Evolutionary conservation across 2,797 vertebrate species (phyloP).

Genomic region (Enoplosus armatus): DNA sequence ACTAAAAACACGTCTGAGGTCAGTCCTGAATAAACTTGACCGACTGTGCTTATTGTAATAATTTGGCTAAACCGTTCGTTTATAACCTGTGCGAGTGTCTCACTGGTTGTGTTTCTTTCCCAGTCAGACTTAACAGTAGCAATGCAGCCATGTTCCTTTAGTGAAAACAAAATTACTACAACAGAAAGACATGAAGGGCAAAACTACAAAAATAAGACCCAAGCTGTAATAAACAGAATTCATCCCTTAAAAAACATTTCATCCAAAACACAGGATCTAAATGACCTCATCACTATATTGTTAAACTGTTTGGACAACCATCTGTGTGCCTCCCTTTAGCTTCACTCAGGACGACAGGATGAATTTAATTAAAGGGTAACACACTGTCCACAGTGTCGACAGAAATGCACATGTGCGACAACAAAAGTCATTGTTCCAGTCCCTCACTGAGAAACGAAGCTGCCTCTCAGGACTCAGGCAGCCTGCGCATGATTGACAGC

Average conservation of each 20-base stretch:
- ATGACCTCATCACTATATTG: conserved; percentile 26
- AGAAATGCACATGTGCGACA: conserved; percentile 75
- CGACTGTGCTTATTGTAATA: neutral
- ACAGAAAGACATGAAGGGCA: neutral
- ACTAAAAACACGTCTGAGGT: neutral
- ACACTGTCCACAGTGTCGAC: conserved; percentile 44
- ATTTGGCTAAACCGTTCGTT: neutral
- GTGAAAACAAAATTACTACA: neutral
- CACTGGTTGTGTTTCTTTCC: neutral
- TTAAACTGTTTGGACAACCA: conserved; percentile 37
- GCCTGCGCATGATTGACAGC: conserved; percentile 77
- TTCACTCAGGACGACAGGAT: conserved; percentile 41
- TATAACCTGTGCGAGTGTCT: neutral
- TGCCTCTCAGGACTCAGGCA: conserved; percentile 57
- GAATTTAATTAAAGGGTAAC: conserved; percentile 64
- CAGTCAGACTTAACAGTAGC: neutral
- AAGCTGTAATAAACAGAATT: conserved; percentile 8
- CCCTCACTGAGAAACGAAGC: conserved; percentile 49
- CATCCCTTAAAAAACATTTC: neutral
- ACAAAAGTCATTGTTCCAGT: conserved; percentile 89
- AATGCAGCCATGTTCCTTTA: neutral
- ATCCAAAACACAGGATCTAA: conserved; percentile 27
- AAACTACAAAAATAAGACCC: neutral
- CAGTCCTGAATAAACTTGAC: neutral
- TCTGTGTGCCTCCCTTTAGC: conserved; percentile 38